Evolutionary conservation across 2,888 invertebrate species (phyloP).

Genomic region (Drosophila recens): DNA sequence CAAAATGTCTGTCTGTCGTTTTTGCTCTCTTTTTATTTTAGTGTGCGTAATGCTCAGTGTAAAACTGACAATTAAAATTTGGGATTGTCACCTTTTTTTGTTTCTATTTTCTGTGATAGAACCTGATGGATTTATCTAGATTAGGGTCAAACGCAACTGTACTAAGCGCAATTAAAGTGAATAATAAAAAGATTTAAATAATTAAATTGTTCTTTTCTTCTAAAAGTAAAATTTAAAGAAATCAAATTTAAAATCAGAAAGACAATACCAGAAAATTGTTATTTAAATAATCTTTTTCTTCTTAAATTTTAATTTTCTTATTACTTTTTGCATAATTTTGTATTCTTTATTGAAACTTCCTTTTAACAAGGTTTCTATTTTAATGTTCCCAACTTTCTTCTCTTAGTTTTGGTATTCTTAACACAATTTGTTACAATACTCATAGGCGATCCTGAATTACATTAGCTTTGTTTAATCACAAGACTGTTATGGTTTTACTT

Average conservation of each 20-base stretch:
- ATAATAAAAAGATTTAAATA: neutral
- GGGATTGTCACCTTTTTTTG: conserved; percentile 51
- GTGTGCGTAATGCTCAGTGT: conserved; percentile 27
- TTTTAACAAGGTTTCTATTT: too few species aligned
- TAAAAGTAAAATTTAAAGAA: neutral
- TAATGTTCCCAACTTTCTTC: neutral
- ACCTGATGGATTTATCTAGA: conserved; percentile 46
- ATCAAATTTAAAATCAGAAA: neutral
- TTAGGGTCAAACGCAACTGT: conserved; percentile 16
- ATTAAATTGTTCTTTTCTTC: neutral
- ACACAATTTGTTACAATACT: neutral
- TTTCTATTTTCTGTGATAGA: neutral
- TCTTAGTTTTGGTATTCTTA: neutral
- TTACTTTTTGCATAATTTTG: too few species aligned
- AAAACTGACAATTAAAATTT: conserved; percentile 35
- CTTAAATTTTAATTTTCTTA: too few species aligned
- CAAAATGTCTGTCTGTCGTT: conserved; percentile 13
- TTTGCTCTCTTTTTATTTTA: neutral
- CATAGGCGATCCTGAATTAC: neutral
- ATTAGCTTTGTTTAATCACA: neutral
- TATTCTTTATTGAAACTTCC: too few species aligned
- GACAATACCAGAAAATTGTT: too few species aligned
- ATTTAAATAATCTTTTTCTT: too few species aligned
- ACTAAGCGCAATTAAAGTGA: neutral
- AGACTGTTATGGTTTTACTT: neutral